Conservation (phyloP, 1,140 invertebrate species). For the Procambarus clarkii region DNA sequence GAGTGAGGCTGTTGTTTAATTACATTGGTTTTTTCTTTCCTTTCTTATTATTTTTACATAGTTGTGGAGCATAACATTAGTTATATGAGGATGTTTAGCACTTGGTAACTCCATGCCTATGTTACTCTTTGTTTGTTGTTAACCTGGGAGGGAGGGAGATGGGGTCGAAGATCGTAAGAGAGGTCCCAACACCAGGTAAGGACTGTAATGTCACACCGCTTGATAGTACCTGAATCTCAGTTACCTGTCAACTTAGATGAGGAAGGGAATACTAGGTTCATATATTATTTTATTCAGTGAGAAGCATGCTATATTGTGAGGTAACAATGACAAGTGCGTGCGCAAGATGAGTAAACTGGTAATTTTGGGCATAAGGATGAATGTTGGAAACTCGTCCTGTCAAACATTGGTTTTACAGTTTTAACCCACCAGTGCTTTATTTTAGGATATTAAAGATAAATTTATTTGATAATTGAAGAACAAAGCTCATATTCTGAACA, state of each 20-base stretch:
- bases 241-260: slow-evolving; percentile 22
- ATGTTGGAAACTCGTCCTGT: slow-evolving; percentile 1
- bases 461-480: background rate
- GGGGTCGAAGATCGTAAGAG: slow-evolving; percentile 13
- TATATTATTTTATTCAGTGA: slow-evolving; percentile 21
- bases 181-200: slow-evolving; percentile 30
- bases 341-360: background rate
- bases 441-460: background rate
- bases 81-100: slow-evolving; percentile 33
- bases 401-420: background rate
- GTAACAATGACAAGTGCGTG: slow-evolving; percentile 21
- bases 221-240: slow-evolving; percentile 22
- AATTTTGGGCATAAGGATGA: slow-evolving; percentile 13
- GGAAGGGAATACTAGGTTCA: background rate
- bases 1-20: slow-evolving; percentile 31
- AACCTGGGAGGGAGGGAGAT: background rate
- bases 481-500: background rate
- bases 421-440: background rate
- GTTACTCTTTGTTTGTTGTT: slow-evolving; percentile 23
- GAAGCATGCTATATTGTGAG: slow-evolving; percentile 28
- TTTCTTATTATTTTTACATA: slow-evolving; percentile 21
- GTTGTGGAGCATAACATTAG: slow-evolving; percentile 36
- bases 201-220: slow-evolving; percentile 3
- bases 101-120: slow-evolving; percentile 25
- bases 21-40: slow-evolving; percentile 5